These are phyloP conservation scores for Spodoptera exigua DNA, from an alignment of 2,888 invertebrate genomes.

Conservation along the genomic window DNA sequence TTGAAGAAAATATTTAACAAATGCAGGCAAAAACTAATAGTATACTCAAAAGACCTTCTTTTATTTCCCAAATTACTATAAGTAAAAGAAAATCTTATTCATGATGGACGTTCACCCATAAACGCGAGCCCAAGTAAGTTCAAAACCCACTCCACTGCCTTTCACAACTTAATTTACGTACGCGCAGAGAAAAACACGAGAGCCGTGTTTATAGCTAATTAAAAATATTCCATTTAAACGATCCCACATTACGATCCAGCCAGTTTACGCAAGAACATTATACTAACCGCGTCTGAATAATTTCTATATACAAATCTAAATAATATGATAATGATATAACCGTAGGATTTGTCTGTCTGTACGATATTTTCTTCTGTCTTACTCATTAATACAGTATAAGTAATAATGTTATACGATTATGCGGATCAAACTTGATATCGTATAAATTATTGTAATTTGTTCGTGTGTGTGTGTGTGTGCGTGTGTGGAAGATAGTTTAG, in stretches of 20 bases:
- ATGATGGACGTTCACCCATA: not conserved
- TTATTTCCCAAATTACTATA: no score
- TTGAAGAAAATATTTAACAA: no score
- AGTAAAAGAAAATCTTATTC: not conserved
- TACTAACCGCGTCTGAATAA: not conserved
- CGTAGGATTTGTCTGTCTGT: constrained; percentile 18
- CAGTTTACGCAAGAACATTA: constrained; percentile 1
- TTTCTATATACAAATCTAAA: constrained; percentile 22
- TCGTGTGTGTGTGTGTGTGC: constrained; percentile 18
- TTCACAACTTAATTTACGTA: constrained; percentile 26
- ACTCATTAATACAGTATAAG: constrained; percentile 41
- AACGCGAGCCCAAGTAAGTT: constrained; percentile 9
- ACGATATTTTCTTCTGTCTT: constrained; percentile 30
- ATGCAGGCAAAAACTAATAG: no score
- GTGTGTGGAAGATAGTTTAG: constrained; percentile 15
- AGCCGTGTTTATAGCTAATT: constrained; percentile 32
- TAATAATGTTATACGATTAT: constrained; percentile 44
- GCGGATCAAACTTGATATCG: constrained; percentile 18
- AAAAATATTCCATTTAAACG: constrained; percentile 21
- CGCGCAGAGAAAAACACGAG: constrained; percentile 16
- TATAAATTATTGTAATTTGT: constrained; percentile 40
- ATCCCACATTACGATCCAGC: not conserved
- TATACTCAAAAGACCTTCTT: no score
- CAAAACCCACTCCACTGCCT: constrained; percentile 17
- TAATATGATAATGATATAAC: constrained; percentile 25